Evolutionary conservation across 2,797 vertebrate genomes (phyloP), one percentile per base, ranked within the genome.

Genomic region (Danio aesculapii): DNA sequence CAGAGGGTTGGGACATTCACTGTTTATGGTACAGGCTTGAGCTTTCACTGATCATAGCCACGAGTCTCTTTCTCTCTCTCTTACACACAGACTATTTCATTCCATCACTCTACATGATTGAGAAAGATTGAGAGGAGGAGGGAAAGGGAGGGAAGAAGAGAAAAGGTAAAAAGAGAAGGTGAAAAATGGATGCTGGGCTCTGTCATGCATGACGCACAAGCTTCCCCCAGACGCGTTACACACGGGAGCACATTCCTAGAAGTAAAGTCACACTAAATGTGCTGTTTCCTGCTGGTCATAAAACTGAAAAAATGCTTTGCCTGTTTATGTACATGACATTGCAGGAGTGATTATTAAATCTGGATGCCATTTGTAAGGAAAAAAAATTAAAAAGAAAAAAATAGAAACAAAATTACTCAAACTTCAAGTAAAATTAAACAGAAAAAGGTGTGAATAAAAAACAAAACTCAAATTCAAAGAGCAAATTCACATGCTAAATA

Each of bases 41-140:
- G 96, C 95, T 97, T 97, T 96, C 94, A 92, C 96, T 96, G 88
- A 92, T 93, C 89, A 88, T 63, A 77, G 72, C 66, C 73, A 79
- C 66, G 47, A 83, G 41, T 68, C 84, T 66, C 39, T 68, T 21
- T 49, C 43, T 50, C 50, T 19, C 21, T 19, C 16, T 43, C 52
- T 21, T 30, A 43, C 11, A 47, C 73, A 84, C 81, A 52, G 43
- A 79, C 63, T 43, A 72, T 70, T 75, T 70, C 57, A 73, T 77
- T 71, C 47, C 57, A 84, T 58, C 62, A 64, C 67, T 82, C 70
- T 58, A 73, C 49, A 52, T 69, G 69, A 59, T 74, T 77, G 62
- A 82, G 50, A 39, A 21, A 74, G 41, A 77, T 59, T 68, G 53
- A 79, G 46, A 17, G 50, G 46, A 8, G 46, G 21, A 52, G 67